Evolutionary conservation across 2,113 vertebrate genomes (phyloP).

Genomic region (Poicephalus meyeri): DNA sequence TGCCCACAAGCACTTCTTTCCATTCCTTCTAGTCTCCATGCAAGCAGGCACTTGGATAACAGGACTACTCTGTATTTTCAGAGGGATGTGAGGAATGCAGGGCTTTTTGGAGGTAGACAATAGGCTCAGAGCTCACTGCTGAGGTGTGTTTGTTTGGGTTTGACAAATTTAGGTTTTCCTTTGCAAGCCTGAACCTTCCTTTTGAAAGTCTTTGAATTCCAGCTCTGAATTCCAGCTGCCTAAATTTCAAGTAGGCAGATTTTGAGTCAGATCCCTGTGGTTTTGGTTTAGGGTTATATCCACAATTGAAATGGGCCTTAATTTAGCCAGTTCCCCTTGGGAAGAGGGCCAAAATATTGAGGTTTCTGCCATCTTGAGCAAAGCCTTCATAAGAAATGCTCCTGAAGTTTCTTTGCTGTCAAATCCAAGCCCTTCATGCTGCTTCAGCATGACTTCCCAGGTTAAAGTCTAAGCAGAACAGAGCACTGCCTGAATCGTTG

Average conservation of each 20-base stretch:
- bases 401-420: slow-evolving; percentile 32
- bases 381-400: background rate
- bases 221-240: slow-evolving; percentile 22
- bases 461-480: slow-evolving; percentile 13
- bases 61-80: background rate
- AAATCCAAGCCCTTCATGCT: background rate
- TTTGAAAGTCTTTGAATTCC: slow-evolving; percentile 38
- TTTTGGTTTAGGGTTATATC: slow-evolving; percentile 62
- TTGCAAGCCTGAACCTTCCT: background rate
- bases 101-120: background rate
- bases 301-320: slow-evolving; percentile 54
- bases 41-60: background rate
- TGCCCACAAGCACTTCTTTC: background rate
- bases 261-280: slow-evolving; percentile 50
- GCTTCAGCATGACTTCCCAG: background rate
- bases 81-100: rapidly evolving
- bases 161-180: slow-evolving; percentile 38
- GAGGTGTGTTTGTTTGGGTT: slow-evolving; percentile 33
- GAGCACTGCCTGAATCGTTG: background rate
- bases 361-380: slow-evolving; percentile 55
- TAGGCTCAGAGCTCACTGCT: background rate
- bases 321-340: slow-evolving; percentile 61
- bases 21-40: background rate
- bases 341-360: slow-evolving; percentile 50
- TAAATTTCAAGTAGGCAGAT: slow-evolving; percentile 32